Evolutionary conservation across 1,140 invertebrate genomes (phyloP), one percentile per base, ranked within the genome.

Genomic region (Bombus terrestris): DNA sequence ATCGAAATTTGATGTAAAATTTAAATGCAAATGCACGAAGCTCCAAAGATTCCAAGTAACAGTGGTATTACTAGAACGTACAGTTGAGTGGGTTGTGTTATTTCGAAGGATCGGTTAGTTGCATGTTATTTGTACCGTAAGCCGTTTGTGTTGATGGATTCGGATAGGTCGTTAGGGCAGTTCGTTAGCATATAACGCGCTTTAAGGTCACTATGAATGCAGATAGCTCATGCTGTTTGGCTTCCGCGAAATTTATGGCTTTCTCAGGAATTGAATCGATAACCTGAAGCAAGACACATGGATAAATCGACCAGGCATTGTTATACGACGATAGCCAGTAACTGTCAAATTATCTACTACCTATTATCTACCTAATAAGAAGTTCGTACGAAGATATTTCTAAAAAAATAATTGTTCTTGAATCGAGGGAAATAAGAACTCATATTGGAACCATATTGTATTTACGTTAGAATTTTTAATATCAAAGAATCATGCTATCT

Each of bases 131-230:
- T 73, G 41, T 73, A 18, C 41, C 15, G n/a, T 41, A 73, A 73
- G 41, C 39, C 39, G 71, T 73, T 32, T 10, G 41, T 32, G n/a
- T 32, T 73, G 39, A 73, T 47, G 41, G 41, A 73, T 43, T 73
- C 39, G n/a, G 41, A 47, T 43, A 41, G 71, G n/a, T 32, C 71
- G 71, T 73, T 73, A 73, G 37, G 28, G 15, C 9, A 41, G n/a
- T 43, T 73, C 71, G 41, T 43, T 43, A 47, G 39, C 71, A 47
- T 73, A 73, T 43, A 73, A 73, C n/a, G 41, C 41, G 71, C 71
- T 73, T 73, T 73, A 73, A 73, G 71, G 41, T 73, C 28, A 73
- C 41, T 73, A 73, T 73, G 71, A 73, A 73, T 73, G 71, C 39
- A 47, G 71, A 73, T 73, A 43, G 71, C 71, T 43, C 71, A 43